Evolutionary conservation across 2,888 invertebrate species (phyloP).

Genomic region (Drosophila fungiperda): DNA sequence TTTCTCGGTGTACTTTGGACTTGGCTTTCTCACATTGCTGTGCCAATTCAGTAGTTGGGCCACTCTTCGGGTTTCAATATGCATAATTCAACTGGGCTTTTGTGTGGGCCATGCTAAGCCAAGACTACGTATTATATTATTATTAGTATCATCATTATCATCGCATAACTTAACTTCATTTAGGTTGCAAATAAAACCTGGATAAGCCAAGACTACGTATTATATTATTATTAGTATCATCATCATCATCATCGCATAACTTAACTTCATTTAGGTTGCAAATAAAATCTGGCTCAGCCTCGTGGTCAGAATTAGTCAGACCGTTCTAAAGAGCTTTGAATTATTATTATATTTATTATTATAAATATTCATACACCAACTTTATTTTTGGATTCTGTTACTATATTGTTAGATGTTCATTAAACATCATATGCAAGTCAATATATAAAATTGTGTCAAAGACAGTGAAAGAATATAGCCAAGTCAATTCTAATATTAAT

Average conservation of each 20-base stretch:
- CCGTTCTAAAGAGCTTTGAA: background rate
- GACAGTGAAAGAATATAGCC: too few relatives aligned
- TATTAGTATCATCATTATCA: slow-evolving; percentile 5
- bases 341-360: background rate
- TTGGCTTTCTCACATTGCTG: slow-evolving; percentile 25
- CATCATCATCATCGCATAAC: background rate
- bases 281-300: background rate
- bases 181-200: background rate
- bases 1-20: slow-evolving; percentile 12
- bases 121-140: slow-evolving; percentile 3
- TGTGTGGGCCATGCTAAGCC: background rate
- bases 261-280: background rate
- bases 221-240: slow-evolving; percentile 5
- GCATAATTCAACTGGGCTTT: slow-evolving; percentile 21
- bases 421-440: too few relatives aligned
- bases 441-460: too few relatives aligned
- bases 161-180: slow-evolving; percentile 1
- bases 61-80: slow-evolving; percentile 30
- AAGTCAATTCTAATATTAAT: too few relatives aligned
- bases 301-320: background rate
- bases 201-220: background rate
- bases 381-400: too few relatives aligned
- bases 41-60: slow-evolving; percentile 45
- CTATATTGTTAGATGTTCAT: too few relatives aligned
- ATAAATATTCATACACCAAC: background rate